Evolutionary conservation across 2,797 vertebrate genomes (phyloP).

Genomic region (Holocentrus rufus): DNA sequence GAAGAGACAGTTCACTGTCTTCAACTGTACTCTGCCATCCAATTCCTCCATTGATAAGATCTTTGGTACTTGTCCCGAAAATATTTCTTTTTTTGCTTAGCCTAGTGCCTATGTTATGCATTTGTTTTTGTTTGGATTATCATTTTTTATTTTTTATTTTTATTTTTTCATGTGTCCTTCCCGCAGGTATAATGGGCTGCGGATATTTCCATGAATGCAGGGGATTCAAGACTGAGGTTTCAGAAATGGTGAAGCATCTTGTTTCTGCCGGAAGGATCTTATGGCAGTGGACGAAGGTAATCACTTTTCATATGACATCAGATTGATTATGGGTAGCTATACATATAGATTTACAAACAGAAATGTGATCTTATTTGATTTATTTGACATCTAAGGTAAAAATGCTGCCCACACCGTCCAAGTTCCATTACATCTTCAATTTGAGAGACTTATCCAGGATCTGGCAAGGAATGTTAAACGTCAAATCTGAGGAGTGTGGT

Average conservation of each 20-base stretch:
- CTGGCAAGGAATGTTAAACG: constrained; percentile 91
- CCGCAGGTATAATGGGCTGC: constrained; percentile 84
- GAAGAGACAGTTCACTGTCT: constrained; percentile 89
- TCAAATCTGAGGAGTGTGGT: constrained; percentile 79
- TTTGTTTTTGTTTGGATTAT: background rate
- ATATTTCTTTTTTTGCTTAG: constrained; percentile 17
- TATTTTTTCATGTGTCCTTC: constrained; percentile 9
- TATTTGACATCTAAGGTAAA: constrained; percentile 77
- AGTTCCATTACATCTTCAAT: constrained; percentile 91
- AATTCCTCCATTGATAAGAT: constrained; percentile 89
- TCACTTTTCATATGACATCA: background rate
- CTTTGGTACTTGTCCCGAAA: constrained; percentile 81
- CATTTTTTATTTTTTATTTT: no score
- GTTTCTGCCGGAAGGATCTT: constrained; percentile 85
- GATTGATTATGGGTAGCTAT: background rate
- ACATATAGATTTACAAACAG: constrained; percentile 2
- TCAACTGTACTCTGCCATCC: constrained; percentile 89
- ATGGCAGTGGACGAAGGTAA: constrained; percentile 89
- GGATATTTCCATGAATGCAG: constrained; percentile 85
- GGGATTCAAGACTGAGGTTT: constrained; percentile 81
- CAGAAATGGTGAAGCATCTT: constrained; percentile 71
- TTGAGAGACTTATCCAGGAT: constrained; percentile 90
- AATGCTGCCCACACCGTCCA: constrained; percentile 90
- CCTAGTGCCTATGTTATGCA: background rate
- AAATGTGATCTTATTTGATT: constrained; percentile 26